Base-by-base conservation (phyloP, 1,140 invertebrate species). In the Drosophila guanche region DNA sequence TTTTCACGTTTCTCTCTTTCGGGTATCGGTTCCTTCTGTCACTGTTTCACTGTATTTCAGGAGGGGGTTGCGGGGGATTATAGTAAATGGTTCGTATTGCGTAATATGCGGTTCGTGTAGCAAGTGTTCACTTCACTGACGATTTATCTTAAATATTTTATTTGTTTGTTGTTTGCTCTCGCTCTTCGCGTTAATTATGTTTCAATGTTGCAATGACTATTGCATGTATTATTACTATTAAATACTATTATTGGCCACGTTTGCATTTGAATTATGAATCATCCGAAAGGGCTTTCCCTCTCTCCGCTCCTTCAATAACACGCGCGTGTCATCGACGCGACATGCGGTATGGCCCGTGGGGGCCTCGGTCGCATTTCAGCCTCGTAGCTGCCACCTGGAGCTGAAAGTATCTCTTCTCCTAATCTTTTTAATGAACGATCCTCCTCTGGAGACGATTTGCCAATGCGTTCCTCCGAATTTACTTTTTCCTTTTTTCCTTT, bases 201-300 rank as follows among this genome's bases (percentile, higher is more conserved):
- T 51, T 43, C 25, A 23, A 54, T 37, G 22, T 52, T 52, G 57
- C 37, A 22, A 27, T 50, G 43, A 42, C 57, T 70, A 14, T 56
- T 63, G 37, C 42, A 58, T 57, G 53, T 69, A 58, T 61, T 81
- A 58, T 61, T 56, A 69, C 68, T 71, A 55, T 65, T 65, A n/a
- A 51, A 29, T 14, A 60, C 71, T 70, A 76, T 80, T 65, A 84
- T 79, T 84, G 76, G 80, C 59, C 68, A 65, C 71, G 60, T 76
- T 77, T 70, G 66, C 45, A 48, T 8, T 10, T 4, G 8, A 10
- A 10, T 37, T 10, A 37, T 37, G 33, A 37, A 37, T 37, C 33
- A 12, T 37, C 33, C 33, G 33, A 37, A 37, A 12, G 33, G 33
- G 33, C 33, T 3, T 4, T 37, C 10, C 10, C 29, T 33, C 29